These are phyloP conservation scores for Willowsia nigromaculata DNA, from an alignment of 2,888 invertebrate genomes.

Conservation along the genomic window DNA sequence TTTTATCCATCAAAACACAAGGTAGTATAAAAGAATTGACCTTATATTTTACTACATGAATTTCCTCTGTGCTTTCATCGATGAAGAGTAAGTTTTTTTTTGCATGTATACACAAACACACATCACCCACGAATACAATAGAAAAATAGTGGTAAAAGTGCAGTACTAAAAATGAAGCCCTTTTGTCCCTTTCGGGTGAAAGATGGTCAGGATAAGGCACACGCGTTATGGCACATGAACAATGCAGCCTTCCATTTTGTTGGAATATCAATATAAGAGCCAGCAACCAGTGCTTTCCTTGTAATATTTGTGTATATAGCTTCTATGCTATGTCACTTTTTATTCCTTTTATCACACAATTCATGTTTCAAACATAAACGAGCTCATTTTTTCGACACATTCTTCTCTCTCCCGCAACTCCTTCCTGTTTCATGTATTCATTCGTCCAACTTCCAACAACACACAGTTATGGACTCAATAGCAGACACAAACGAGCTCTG, in stretches of 20 bases:
- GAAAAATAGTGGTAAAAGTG: constrained; percentile 34
- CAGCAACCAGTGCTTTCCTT: neutral
- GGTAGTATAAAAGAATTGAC: neutral
- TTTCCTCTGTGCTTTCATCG: neutral
- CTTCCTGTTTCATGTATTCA: constrained; percentile 21
- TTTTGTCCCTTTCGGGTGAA: constrained; percentile 49
- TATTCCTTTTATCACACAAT: constrained; percentile 50
- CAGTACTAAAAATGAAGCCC: constrained; percentile 34
- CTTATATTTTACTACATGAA: neutral
- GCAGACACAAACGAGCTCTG: constrained; percentile 41
- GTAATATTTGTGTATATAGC: neutral
- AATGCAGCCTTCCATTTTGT: neutral
- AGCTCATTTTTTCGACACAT: neutral
- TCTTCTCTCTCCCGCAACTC: neutral
- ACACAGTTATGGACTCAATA: neutral
- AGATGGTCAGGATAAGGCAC: constrained; percentile 65
- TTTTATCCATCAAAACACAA: neutral
- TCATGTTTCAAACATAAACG: constrained; percentile 36
- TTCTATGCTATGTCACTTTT: constrained; percentile 1
- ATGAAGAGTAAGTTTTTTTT: neutral
- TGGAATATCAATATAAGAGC: neutral
- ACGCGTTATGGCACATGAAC: constrained; percentile 1
- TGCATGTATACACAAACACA: neutral
- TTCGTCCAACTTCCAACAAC: neutral
- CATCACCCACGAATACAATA: constrained; percentile 21